Base-by-base conservation (phyloP, 2,797 vertebrate genomes). In the Arctocebus calabarensis region DNA sequence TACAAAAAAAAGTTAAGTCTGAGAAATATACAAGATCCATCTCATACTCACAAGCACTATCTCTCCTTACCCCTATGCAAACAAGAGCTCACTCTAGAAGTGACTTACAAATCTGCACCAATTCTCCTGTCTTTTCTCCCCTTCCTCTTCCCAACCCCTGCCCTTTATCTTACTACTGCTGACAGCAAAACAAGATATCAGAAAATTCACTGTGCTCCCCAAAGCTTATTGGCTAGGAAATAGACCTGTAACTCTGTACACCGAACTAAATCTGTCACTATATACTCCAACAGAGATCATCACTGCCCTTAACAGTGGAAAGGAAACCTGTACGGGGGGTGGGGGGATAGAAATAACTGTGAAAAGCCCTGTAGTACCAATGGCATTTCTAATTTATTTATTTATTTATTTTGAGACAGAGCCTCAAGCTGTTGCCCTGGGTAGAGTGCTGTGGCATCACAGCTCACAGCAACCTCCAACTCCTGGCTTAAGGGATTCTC, bases 101-200 rank as follows among this genome's bases (percentile, higher is more conserved):
- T 34, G 13, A 74, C 13, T 4, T 5, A 8, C 5, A 66, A 37
- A 25, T 64, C 52, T 61, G 13, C 16, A 55, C 25, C 29, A 37
- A 77, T 27, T 52, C 68, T 77, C 82, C 29, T 48, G 73, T 20
- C 27, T 75, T 75, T 73, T 23, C 29, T 74, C 40, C 23, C 16
- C 34, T 29, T 59, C 29, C 43, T 40, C 23, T 48, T 29, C n/a
- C 83, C 12, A 52, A 1, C 23, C 57, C 37, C 16, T n/a, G 12
- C 40, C 68, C 71, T 77, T 62, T 73, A 64, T 32, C 48, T 91
- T 71, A 70, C 20, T 61, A 71, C 34, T 74, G 11, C 40, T 34
- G 29, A 93, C 29, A 82, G 52, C 64, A 77, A 81, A 96, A 88
- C 40, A 92, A 94, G 71, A 27, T 40, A 84, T 14, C 9, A 84